phyloP scores from a whole-genome alignment of 2,888 invertebrate genomes.

The Lasioglossum figueresi region DNA sequence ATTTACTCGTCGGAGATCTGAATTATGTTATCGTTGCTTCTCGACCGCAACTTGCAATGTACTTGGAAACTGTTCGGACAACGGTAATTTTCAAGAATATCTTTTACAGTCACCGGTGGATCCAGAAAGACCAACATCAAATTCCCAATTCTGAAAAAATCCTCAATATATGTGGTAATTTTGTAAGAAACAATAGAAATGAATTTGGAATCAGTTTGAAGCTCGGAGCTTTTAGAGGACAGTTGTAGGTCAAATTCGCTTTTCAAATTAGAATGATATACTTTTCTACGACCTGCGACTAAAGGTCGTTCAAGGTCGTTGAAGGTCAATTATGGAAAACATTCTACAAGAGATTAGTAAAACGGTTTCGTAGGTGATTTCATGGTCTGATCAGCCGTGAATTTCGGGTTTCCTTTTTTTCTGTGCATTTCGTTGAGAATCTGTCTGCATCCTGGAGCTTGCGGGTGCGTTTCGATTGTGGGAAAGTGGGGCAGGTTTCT shows the following conservation, averaged over 20 bases:
- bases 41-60: neutral
- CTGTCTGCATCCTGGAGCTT: neutral
- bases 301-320: too few relatives aligned
- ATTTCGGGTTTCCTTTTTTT: neutral
- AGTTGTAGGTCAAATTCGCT: too few relatives aligned
- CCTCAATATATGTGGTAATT: too few relatives aligned
- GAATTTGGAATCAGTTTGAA: too few relatives aligned
- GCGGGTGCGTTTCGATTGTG: neutral
- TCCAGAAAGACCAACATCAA: neutral
- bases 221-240: too few relatives aligned
- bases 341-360: neutral
- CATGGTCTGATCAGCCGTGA: neutral
- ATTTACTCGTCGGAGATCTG: neutral
- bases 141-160: too few relatives aligned
- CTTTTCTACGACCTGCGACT: too few relatives aligned
- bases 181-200: too few relatives aligned
- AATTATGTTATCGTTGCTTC: neutral
- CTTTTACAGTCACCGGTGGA: neutral
- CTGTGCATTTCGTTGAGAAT: neutral
- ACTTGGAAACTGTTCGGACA: neutral
- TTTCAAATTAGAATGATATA: too few relatives aligned
- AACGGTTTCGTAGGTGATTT: neutral
- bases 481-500: slow-evolving; percentile 1
- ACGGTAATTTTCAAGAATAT: neutral
- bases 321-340: too few relatives aligned